Evolutionary conservation across 2,797 vertebrate species (phyloP).

Genomic region (Pipistrellus kuhlii): DNA sequence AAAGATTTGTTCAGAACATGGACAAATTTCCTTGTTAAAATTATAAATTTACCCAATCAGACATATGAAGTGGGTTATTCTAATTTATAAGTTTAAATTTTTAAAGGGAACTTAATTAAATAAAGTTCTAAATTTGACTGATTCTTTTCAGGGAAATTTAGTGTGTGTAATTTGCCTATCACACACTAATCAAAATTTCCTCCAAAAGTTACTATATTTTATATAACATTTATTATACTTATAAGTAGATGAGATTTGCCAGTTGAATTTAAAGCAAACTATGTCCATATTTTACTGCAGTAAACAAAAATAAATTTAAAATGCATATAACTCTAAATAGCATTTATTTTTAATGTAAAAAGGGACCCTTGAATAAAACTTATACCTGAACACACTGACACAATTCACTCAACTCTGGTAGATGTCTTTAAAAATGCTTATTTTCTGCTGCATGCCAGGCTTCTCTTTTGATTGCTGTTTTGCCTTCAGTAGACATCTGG

Average conservation of each 20-base stretch:
- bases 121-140: slow-evolving; percentile 58
- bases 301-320: slow-evolving; percentile 56
- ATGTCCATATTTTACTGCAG: background rate
- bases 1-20: slow-evolving; percentile 52
- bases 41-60: slow-evolving; percentile 62
- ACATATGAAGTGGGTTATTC: slow-evolving; percentile 14
- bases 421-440: background rate
- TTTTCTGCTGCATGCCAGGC: background rate
- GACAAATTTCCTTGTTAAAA: slow-evolving; percentile 64
- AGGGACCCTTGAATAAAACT: background rate
- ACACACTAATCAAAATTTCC: slow-evolving; percentile 67
- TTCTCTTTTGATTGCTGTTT: background rate
- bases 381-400: background rate
- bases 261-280: slow-evolving; percentile 63
- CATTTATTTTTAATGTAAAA: background rate
- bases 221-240: slow-evolving; percentile 61
- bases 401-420: background rate
- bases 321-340: background rate
- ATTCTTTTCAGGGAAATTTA: slow-evolving; percentile 63
- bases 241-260: slow-evolving; percentile 38
- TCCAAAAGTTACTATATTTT: slow-evolving; percentile 54
- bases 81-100: slow-evolving; percentile 60
- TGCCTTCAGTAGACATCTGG: background rate
- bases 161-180: slow-evolving; percentile 59
- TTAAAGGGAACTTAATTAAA: slow-evolving; percentile 67